These are phyloP conservation scores for Acrocephalus kingi DNA, from an alignment of 2,113 vertebrate genomes.

Conservation along the genomic window DNA sequence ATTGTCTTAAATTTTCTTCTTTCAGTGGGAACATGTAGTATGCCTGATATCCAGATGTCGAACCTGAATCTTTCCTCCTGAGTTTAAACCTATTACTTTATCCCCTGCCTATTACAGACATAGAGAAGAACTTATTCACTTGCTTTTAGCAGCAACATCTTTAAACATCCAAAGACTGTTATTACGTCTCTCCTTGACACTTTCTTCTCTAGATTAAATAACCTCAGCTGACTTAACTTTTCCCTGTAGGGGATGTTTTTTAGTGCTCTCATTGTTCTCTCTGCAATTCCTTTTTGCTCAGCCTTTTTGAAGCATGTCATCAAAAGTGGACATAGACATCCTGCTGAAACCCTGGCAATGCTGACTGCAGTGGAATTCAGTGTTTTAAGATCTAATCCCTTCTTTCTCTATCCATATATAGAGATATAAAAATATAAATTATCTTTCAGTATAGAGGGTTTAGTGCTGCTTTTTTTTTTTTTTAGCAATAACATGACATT, in stretches of 20 bases:
- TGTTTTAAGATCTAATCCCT: neutral
- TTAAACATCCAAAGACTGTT: neutral
- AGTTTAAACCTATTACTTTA: constrained; percentile 46
- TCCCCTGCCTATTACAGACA: neutral
- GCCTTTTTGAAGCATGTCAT: neutral
- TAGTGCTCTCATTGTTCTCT: neutral
- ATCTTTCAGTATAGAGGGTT: neutral
- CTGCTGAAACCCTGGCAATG: neutral
- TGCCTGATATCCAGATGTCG: constrained; percentile 1
- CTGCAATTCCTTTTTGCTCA: neutral
- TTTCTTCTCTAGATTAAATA: constrained; percentile 39
- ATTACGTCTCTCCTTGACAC: neutral
- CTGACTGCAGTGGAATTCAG: neutral
- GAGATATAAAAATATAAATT: neutral
- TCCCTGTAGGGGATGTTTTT: neutral
- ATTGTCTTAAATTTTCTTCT: neutral
- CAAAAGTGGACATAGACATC: neutral
- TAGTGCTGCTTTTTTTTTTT: neutral
- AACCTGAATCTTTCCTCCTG: neutral
- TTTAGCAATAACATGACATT: neutral
- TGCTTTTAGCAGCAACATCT: constrained; percentile 20
- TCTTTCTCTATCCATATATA: neutral
- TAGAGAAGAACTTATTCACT: constrained; percentile 2
- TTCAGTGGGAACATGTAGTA: neutral
- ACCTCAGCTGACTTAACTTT: constrained; percentile 16